These are phyloP conservation scores for Hyperoplus immaculatus DNA, from an alignment of 2,797 vertebrate genomes.

Conservation along the genomic window DNA sequence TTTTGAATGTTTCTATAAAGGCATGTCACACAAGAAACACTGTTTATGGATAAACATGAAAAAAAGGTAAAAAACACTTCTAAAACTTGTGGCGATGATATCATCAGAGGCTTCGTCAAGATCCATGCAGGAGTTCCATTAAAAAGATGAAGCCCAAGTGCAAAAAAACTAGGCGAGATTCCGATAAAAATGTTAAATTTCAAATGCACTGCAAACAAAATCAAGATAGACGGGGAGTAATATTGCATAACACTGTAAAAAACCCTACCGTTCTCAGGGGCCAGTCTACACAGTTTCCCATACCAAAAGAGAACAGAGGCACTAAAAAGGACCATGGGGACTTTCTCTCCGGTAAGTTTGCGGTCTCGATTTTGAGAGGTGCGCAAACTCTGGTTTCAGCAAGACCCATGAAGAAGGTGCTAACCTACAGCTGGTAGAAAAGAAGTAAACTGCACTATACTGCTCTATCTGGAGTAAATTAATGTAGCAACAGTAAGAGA, in stretches of 20 bases:
- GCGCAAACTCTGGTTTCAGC: slow-evolving; percentile 63
- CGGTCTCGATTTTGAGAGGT: slow-evolving; percentile 57
- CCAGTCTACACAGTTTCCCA: slow-evolving; percentile 95
- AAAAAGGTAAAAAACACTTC: background rate
- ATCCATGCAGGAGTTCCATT: background rate
- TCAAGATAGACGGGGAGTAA: background rate
- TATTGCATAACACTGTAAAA: slow-evolving; percentile 1
- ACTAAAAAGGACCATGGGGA: slow-evolving; percentile 69
- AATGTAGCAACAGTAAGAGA: slow-evolving; percentile 13
- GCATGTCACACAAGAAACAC: background rate
- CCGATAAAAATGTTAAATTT: background rate
- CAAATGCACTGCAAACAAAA: slow-evolving; percentile 13
- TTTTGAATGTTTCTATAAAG: background rate
- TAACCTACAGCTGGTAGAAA: slow-evolving; percentile 31
- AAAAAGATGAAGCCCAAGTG: slow-evolving; percentile 8
- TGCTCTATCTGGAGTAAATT: slow-evolving; percentile 21
- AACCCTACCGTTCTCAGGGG: slow-evolving; percentile 91
- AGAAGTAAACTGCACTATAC: slow-evolving; percentile 18
- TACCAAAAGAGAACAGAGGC: slow-evolving; percentile 73
- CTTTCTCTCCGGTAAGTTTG: slow-evolving; percentile 45
- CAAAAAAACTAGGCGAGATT: background rate
- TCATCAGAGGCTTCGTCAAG: background rate
- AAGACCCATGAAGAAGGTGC: slow-evolving; percentile 73
- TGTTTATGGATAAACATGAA: background rate
- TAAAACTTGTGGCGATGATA: background rate